A percentile compares a stretch with the other conserved stretches of the same genome.
Conservation (phyloP, 2,113 vertebrate genomes). For the Carlito syrichta region DNA sequence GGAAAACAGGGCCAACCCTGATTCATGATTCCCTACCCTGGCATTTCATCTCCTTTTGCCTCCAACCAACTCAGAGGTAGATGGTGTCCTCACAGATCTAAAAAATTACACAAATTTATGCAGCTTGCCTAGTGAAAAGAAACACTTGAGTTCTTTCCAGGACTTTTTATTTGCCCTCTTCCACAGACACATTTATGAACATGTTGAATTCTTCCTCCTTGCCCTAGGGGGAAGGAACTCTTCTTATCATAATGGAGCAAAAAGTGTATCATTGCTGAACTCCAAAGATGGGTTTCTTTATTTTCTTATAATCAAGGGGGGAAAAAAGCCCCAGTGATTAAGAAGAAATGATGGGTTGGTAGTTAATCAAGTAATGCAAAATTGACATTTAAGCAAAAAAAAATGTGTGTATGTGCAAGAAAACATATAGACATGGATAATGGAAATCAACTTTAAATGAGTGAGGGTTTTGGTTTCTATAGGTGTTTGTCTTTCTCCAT, state of each 20-base stretch:
- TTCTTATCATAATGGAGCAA: not conserved
- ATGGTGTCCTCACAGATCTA: not conserved
- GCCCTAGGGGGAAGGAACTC: not conserved
- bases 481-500: not conserved
- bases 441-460: too few species aligned
- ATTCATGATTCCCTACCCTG: too few species aligned
- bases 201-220: not conserved
- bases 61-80: not conserved
- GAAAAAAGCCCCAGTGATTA: too few species aligned
- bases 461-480: not conserved
- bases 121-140: too few species aligned
- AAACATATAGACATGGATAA: not conserved
- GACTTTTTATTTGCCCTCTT: fast-evolving
- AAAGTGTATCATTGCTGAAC: not conserved
- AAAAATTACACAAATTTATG: not conserved
- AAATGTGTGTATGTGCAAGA: too few species aligned
- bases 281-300: not conserved
- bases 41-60: not conserved
- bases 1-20: not conserved
- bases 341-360: not conserved
- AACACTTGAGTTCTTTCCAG: not conserved
- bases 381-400: too few species aligned
- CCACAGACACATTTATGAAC: not conserved
- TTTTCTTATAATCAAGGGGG: not conserved
- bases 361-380: not conserved